Base-by-base conservation (phyloP, 1,140 invertebrate genomes). In the Coelopa frigida region DNA sequence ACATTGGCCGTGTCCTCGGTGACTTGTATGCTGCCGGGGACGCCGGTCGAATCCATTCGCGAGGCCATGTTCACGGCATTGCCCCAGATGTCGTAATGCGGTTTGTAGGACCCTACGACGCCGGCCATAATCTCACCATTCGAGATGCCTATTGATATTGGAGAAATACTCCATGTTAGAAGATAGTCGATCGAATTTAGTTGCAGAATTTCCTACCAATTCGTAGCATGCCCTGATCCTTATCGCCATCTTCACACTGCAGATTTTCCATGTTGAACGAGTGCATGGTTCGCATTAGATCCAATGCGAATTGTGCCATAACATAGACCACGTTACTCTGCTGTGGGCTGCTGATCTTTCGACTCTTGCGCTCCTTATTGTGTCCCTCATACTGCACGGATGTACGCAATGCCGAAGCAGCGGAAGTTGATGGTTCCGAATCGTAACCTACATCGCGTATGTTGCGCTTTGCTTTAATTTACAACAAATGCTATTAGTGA, bases 31-130 rank as follows among this genome's bases (percentile, higher is more conserved):
- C 80, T 79, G 37, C 85, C 85, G 3, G 79, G 73, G 51, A 81
- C 70, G 18, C 89, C 89, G 1, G 84, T 88, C 1, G 84, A 87
- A 55, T 93, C 89, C 87, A 93, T 93, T 55, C 93, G 75, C 6
- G 89, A 93, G 2, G 92, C 90, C 77, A 96, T 88, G 71, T 96
- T 96, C 0, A 95, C 92, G 1, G 89, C 85, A 71, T 95, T 87
- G 0, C 92, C 92, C 92, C 91, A 94, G 52, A 95, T 91, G 65
- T 95, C 67, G 32, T 70, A 70, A 10, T 92, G 75, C 0, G 91
- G 90, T 63, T 94, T 94, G 31, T 84, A 79, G 2, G 85, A 85
- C 1, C 92, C 92, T 11, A 95, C 87, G 6, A 95, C 90, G 2
- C 91, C 92, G 1, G 91, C 91, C 44, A 89, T 88, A 5, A 94